Evolutionary conservation across 1,140 invertebrate genomes (phyloP).

Genomic region (Eulimnadia texana): DNA sequence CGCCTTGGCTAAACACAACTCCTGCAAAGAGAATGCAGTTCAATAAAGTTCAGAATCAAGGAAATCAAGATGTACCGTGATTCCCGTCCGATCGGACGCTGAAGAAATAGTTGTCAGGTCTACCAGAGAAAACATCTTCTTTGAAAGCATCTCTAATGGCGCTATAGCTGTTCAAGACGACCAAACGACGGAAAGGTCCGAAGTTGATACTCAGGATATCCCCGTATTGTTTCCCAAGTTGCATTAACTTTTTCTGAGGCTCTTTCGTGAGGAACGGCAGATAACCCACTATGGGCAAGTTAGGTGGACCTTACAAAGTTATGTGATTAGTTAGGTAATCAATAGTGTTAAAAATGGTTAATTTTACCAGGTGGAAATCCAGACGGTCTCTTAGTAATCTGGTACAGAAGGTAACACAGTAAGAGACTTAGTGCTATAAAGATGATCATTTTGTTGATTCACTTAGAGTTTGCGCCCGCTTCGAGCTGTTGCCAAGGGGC

Average conservation of each 20-base stretch:
- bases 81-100: neutral
- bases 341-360: no score
- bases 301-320: neutral
- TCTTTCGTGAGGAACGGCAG: neutral
- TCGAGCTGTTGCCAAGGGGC: no score
- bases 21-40: neutral
- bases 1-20: conserved; percentile 25
- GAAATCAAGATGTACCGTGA: no score
- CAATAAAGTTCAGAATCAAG: no score
- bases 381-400: no score
- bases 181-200: conserved; percentile 7
- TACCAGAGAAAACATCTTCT: conserved; percentile 14
- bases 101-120: neutral
- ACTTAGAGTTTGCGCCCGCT: no score
- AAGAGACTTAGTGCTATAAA: no score
- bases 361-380: no score
- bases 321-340: no score
- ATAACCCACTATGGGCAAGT: conserved; percentile 1
- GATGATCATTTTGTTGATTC: no score
- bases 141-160: conserved; percentile 15
- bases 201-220: conserved; percentile 7
- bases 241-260: neutral
- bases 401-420: no score
- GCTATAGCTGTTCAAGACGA: conserved; percentile 13
- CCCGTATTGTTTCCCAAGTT: conserved; percentile 16